Conservation (phyloP, 2,113 vertebrate genomes). For the Odocoileus hemionus region DNA sequence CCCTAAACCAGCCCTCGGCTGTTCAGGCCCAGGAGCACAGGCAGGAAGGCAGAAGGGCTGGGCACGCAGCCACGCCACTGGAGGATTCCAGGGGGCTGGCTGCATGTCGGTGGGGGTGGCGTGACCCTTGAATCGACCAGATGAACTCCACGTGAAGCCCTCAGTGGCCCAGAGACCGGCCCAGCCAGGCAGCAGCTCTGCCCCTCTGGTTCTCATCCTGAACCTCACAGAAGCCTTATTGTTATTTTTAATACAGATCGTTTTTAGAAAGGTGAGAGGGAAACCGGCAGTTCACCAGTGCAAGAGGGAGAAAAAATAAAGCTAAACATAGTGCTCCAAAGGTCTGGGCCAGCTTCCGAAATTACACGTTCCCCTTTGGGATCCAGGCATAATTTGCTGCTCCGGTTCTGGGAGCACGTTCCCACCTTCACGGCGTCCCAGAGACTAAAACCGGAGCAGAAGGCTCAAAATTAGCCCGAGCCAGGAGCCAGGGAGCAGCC, state of each 20-base stretch:
- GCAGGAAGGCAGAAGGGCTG: not conserved
- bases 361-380: conserved; percentile 70
- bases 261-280: conserved; percentile 68
- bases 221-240: conserved; percentile 37
- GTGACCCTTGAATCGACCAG: not conserved
- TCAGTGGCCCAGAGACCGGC: not conserved
- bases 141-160: not conserved
- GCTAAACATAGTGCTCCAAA: conserved; percentile 63
- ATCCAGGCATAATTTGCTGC: conserved; percentile 56
- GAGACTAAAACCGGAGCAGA: conserved; percentile 43
- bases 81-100: not conserved
- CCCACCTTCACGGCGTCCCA: conserved; percentile 59
- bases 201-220: not conserved
- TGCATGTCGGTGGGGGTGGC: not conserved
- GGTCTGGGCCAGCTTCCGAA: conserved; percentile 54
- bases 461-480: conserved; percentile 48
- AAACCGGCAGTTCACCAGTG: conserved; percentile 56
- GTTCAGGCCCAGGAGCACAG: not conserved
- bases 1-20: not conserved
- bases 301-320: conserved; percentile 38
- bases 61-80: not conserved
- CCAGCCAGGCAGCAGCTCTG: not conserved
- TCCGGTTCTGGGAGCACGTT: conserved; percentile 54
- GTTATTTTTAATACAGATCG: conserved; percentile 59
- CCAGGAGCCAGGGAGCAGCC: not conserved